Conservation (phyloP, 2,888 invertebrate species). For the Oligia fasciuncula region DNA sequence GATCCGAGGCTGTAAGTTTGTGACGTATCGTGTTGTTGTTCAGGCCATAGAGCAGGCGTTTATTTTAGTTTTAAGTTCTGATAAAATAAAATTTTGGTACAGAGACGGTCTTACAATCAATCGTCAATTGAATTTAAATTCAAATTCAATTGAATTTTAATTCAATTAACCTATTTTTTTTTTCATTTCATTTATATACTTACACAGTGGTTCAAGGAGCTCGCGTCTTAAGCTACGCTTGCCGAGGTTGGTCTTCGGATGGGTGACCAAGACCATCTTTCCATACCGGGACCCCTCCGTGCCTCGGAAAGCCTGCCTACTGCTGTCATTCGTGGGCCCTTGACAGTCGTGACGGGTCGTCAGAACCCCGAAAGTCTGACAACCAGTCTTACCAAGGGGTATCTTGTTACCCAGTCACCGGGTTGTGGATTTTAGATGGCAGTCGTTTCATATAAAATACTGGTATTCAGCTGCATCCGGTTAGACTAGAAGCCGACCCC, state of each 20-base stretch:
- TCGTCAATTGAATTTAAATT: too few species aligned
- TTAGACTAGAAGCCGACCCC: background rate
- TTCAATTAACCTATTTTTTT: too few species aligned
- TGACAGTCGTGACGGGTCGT: background rate
- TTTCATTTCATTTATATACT: too few species aligned
- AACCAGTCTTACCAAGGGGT: background rate
- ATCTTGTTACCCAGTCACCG: background rate
- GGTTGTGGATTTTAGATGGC: background rate
- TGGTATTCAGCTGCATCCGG: background rate
- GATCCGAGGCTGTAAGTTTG: conserved; percentile 48
- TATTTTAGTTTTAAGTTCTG: background rate
- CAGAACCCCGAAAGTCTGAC: background rate
- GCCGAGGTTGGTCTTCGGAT: too few species aligned
- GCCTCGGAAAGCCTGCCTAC: too few species aligned
- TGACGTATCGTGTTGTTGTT: conserved; percentile 52
- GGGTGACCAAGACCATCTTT: too few species aligned
- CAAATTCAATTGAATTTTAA: too few species aligned
- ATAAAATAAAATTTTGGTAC: background rate
- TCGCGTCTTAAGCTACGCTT: background rate
- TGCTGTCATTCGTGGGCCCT: background rate
- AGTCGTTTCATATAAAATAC: background rate
- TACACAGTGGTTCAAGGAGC: too few species aligned
- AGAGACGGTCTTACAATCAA: background rate
- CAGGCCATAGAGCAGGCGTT: conserved; percentile 9
- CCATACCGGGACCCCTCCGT: too few species aligned